Base-by-base conservation (phyloP, 2,797 vertebrate species). In the Neoniphon sammara region DNA sequence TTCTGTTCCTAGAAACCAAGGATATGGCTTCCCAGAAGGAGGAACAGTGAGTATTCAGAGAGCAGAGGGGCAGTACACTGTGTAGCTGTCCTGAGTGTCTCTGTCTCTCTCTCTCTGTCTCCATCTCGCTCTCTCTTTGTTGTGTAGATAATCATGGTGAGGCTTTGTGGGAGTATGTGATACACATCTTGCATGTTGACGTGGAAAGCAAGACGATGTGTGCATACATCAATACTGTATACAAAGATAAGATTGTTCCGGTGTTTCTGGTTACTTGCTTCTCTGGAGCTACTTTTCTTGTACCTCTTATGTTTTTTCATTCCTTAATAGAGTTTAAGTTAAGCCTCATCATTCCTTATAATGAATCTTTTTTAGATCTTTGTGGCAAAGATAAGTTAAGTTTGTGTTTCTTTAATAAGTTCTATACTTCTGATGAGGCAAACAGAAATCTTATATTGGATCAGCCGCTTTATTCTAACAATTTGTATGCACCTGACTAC, bases 291-390 rank as follows among this genome's bases (percentile, higher is more conserved):
- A 64, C 77, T 58, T 56, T 59, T 44, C 47, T 31, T 53, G 55
- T 61, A n/a, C 59, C 64, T 50, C 61, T 27, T 20, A 21, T 42
- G 47, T 44, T 30, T 73, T 53, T 56, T 30, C 14, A 58, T 53
- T 59, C 39, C 68, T 66, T 42, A 14, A 42, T 42, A 11, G 39
- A 12, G 39, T 11, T 42, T 42, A 42, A 65, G 23, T 23, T 56
- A 54, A 71, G 70, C 21, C 18, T 23, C 7, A 21, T 56, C 11
- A 42, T 42, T 42, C 39, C 63, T 15, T 15, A 23, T 8, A 53
- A 36, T n/a, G 23, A 46, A 57, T 67, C 20, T 66, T 56, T 21
- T 55, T 68, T 50, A 17, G 11, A 42, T 42, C 39, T 12, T 42
- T 42, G 39, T 42, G 39, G 39, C 11, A 42, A 14, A 42, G 12